A percentile compares a stretch with the other conserved stretches of the same genome.
phyloP scores from a whole-genome alignment of 2,888 invertebrate species.

The Gortyna flavago region DNA sequence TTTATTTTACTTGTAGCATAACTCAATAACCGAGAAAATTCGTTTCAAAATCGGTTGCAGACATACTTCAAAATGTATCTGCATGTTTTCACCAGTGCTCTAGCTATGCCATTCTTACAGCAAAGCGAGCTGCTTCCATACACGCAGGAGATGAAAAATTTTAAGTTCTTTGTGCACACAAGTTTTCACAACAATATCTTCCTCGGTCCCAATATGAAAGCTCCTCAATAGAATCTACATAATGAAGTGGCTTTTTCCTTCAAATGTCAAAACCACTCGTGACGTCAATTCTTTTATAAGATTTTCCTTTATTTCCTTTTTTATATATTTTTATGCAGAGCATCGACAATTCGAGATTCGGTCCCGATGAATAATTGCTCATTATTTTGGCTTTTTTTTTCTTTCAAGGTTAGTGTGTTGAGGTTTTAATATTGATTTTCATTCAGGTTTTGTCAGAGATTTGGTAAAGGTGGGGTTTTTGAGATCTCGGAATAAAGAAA shows the following conservation, averaged over 20 bases:
- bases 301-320: constrained; percentile 57
- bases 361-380: constrained; percentile 56
- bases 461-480: too few relatives aligned
- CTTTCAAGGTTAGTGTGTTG: constrained; percentile 11
- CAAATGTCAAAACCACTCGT: constrained; percentile 66
- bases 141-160: constrained; percentile 21
- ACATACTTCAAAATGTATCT: neutral
- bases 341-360: constrained; percentile 30
- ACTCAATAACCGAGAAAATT: neutral
- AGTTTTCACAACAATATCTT: constrained; percentile 35
- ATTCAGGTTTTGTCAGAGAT: neutral
- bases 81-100: too few relatives aligned
- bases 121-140: neutral
- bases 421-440: neutral
- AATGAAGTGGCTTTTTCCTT: constrained; percentile 56
- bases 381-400: constrained; percentile 43
- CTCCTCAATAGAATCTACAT: constrained; percentile 56
- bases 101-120: neutral
- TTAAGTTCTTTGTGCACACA: constrained; percentile 24
- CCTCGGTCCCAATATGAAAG: constrained; percentile 34
- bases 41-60: constrained; percentile 8
- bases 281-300: constrained; percentile 57
- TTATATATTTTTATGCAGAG: constrained; percentile 47
- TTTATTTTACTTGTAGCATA: neutral
- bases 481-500: neutral